phyloP scores from a whole-genome alignment of 2,888 invertebrate species.

The Prosopocoilus inquinatus region DNA sequence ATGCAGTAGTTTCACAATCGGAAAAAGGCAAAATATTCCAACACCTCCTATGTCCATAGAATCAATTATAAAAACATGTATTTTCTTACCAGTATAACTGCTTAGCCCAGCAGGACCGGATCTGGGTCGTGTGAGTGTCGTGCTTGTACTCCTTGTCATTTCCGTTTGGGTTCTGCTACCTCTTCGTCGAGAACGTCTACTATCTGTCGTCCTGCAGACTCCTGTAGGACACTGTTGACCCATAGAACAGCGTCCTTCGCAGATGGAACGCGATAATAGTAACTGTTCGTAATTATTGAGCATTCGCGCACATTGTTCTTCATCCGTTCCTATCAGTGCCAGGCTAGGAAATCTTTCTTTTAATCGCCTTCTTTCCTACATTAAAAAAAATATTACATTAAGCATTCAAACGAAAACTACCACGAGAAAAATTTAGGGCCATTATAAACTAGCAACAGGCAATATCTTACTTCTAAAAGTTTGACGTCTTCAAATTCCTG shows the following conservation, averaged over 20 bases:
- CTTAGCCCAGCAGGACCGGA: constrained; percentile 78
- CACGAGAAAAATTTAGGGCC: too few relatives aligned
- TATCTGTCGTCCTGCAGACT: constrained; percentile 34
- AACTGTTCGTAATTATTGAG: constrained; percentile 82
- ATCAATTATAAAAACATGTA: too few relatives aligned
- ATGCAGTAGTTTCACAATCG: too few relatives aligned
- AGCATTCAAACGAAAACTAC: too few relatives aligned
- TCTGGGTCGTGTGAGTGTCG: constrained; percentile 62
- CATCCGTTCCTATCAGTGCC: constrained; percentile 69
- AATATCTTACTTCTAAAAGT: constrained; percentile 66
- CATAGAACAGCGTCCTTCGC: constrained; percentile 83
- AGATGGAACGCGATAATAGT: constrained; percentile 74
- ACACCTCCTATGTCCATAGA: too few relatives aligned
- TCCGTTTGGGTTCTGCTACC: constrained; percentile 40
- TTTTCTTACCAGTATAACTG: constrained; percentile 62
- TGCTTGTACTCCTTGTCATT: constrained; percentile 47
- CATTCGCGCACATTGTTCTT: constrained; percentile 73
- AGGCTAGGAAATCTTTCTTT: constrained; percentile 82
- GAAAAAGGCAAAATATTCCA: too few relatives aligned
- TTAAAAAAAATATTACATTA: too few relatives aligned
- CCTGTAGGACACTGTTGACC: constrained; percentile 86
- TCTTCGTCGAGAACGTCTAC: constrained; percentile 31
- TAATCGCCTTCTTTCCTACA: constrained; percentile 76
- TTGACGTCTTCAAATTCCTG: constrained; percentile 85
- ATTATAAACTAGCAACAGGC: neutral